phyloP scores from a whole-genome alignment of 1,140 invertebrate species.

The Polypedilum vanderplanki region DNA sequence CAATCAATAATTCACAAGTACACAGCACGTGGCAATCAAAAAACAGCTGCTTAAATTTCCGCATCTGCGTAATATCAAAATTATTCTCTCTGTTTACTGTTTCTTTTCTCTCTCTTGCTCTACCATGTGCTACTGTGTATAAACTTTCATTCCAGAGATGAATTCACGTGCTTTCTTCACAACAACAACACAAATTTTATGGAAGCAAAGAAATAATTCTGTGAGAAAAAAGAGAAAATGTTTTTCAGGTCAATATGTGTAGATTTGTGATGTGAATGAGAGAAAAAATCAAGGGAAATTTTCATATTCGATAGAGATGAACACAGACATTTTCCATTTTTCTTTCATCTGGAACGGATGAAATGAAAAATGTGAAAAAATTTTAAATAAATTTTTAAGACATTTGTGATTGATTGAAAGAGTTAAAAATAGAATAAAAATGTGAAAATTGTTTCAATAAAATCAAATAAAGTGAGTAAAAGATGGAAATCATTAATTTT shows the following conservation, averaged over 20 bases:
- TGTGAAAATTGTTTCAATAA: not conserved
- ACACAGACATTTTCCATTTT: slow-evolving; percentile 27
- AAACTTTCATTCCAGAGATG: not conserved
- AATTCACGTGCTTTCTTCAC: not conserved
- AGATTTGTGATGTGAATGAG: not conserved
- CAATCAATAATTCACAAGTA: not conserved
- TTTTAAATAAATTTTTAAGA: not conserved
- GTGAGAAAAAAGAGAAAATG: not conserved
- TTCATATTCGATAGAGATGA: not conserved
- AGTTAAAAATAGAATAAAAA: slow-evolving; percentile 11
- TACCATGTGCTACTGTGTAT: not conserved
- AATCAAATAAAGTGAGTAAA: slow-evolving; percentile 32
- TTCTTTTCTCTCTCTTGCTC: not conserved
- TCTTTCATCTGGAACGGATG: slow-evolving; percentile 27
- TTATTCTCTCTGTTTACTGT: slow-evolving; percentile 22
- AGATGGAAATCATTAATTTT: not conserved
- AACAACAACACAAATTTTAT: not conserved
- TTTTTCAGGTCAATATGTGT: not conserved
- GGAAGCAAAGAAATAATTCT: not conserved
- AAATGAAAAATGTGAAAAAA: slow-evolving; percentile 26
- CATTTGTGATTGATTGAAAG: not conserved
- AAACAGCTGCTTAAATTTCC: not conserved
- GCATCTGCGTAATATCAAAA: not conserved
- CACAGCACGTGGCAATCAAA: not conserved
- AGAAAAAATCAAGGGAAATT: slow-evolving; percentile 22